Percentiles rank a stretch among this genome's conserved stretches.
Evolutionary conservation across 1,140 invertebrate species (phyloP).

Genomic region (Plodia interpunctella): DNA sequence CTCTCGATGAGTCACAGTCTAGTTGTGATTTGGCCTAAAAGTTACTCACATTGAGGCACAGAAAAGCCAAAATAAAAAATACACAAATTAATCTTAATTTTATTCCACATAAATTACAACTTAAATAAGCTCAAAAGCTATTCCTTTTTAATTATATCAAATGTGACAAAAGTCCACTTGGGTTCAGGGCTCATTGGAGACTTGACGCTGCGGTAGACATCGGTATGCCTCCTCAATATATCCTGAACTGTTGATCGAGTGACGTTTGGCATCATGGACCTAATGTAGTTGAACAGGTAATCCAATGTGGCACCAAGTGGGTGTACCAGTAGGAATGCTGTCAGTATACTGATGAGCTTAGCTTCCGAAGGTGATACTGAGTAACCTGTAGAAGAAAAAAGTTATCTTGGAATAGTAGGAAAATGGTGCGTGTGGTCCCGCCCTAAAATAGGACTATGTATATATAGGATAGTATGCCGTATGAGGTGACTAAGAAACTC

Average conservation of each 20-base stretch:
- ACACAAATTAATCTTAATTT: too few species aligned
- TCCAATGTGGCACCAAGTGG: constrained; percentile 47
- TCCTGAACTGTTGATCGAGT: constrained; percentile 36
- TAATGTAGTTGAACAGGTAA: constrained; percentile 50
- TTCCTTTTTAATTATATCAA: constrained; percentile 22
- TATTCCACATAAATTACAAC: too few species aligned
- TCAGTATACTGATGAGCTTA: constrained; percentile 54
- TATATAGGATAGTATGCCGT: too few species aligned
- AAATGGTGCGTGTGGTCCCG: too few species aligned
- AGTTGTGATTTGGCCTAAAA: too few species aligned
- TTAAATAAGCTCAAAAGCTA: too few species aligned
- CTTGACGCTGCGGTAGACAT: constrained; percentile 41
- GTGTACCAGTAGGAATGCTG: constrained; percentile 57
- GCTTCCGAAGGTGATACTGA: constrained; percentile 38
- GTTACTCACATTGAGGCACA: too few species aligned
- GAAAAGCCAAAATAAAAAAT: too few species aligned
- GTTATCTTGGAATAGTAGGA: neutral
- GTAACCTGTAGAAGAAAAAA: constrained; percentile 4
- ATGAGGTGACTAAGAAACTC: too few species aligned
- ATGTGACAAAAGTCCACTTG: constrained; percentile 46
- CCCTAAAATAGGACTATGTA: too few species aligned
- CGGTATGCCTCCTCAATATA: constrained; percentile 41
- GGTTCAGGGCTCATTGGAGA: constrained; percentile 43
- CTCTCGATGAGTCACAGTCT: too few species aligned
- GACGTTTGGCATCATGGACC: constrained; percentile 40